Evolutionary conservation across 2,113 vertebrate species (phyloP).

Genomic region (Poecilia latipinna): DNA sequence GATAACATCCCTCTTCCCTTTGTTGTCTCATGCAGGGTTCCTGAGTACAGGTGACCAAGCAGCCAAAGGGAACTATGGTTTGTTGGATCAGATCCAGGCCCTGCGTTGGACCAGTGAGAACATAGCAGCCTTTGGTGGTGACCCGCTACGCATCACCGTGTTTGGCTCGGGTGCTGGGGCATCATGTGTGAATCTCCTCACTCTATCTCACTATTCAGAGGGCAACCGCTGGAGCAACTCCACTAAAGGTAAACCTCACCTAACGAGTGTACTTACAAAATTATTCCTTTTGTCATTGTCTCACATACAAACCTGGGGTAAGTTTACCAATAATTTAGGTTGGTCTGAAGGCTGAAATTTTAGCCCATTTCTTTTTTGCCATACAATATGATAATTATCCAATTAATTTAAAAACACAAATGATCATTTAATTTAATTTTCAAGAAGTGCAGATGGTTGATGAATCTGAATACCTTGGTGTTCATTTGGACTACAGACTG

Average conservation of each 20-base stretch:
- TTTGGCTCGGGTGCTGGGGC: conserved; percentile 98
- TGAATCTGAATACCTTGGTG: too few species aligned
- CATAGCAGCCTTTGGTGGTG: conserved; percentile 97
- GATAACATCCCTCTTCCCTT: conserved; percentile 11
- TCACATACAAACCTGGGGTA: too few species aligned
- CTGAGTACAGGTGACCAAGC: conserved; percentile 98
- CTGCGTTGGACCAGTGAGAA: conserved; percentile 99
- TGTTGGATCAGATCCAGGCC: conserved; percentile 96
- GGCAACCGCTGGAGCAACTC: conserved; percentile 99
- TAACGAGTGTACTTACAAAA: neutral
- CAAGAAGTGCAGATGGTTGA: too few species aligned
- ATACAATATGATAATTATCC: too few species aligned
- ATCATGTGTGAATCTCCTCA: conserved; percentile 98
- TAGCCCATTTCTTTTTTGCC: too few species aligned
- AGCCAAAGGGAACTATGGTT: conserved; percentile 97
- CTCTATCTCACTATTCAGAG: conserved; percentile 99
- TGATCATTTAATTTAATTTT: too few species aligned
- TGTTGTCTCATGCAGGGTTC: conserved; percentile 85
- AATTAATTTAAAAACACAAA: too few species aligned
- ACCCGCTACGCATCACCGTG: conserved; percentile 97
- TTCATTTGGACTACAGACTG: too few species aligned
- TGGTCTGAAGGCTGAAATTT: too few species aligned
- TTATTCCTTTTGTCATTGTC: neutral
- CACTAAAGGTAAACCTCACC: conserved; percentile 94
- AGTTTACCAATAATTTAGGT: too few species aligned